Base-by-base conservation (phyloP, 1,140 invertebrate genomes). In the Drosophila nasuta region DNA sequence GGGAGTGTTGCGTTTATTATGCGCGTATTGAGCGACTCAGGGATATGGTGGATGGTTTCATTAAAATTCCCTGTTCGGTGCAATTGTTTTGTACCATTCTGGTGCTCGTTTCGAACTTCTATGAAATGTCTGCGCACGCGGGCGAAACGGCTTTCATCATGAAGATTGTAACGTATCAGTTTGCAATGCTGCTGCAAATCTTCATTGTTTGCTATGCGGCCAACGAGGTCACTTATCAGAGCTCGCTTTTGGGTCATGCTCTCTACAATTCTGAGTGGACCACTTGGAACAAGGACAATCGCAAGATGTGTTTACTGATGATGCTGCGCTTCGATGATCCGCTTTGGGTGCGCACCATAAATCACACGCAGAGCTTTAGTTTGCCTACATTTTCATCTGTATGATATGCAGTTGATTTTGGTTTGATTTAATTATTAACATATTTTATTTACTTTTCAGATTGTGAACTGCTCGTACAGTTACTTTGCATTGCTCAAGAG, bases 401-500 rank as follows among this genome's bases (percentile, higher is more conserved):
- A 87, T 62, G 76, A 17, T 1, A 28, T 35, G n/a, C 4, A 11
- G 1, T 63, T 3, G 4, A 8, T 51, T 11, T n/a, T 33, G 15
- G 13, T 60, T 52, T 3, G 15, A 7, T 2, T 30, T 43, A 52
- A 1, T 5, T 45, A 17, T 5, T 38, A 38, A 10, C 3, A 38
- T 38, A 38, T 11, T 11, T 10, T 1, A 62, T 38, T 79, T 33
- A 25, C 54, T 69, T 77, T 88, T 2, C 87, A 92, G 91, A 92
- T 92, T 81, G 83, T 92, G 0, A 91, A 91, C 49, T 78, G 79
- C 10, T 91, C 91, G 0, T 91, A 92, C 28, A 91, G 91, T 45
- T 92, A 92, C 46, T 92, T 89, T 25, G 90, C 91, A 3, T 25
- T 92, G 30, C 67, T 92, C 4, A 91, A 91, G 46, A 49, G 75